phyloP scores from a whole-genome alignment of 2,113 vertebrate species.

The Rhinopomastus cyanomelas region DNA sequence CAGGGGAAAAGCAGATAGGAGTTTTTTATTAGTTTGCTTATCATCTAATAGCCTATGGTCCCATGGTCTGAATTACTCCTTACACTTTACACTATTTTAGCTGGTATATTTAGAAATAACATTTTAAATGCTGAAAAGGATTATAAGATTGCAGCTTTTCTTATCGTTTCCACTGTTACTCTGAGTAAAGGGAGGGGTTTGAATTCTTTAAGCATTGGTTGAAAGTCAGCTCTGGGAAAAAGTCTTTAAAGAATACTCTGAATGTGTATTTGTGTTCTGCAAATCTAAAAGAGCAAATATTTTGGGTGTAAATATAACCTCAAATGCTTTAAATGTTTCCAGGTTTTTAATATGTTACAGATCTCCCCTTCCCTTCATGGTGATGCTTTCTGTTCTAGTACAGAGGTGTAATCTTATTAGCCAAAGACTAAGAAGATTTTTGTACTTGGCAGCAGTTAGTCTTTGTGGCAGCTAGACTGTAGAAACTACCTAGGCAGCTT shows the following conservation, averaged over 20 bases:
- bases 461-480: background rate
- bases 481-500: background rate
- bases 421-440: background rate
- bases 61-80: background rate
- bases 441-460: constrained; percentile 23
- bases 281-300: background rate
- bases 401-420: background rate
- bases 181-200: background rate
- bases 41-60: background rate
- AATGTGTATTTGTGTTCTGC: background rate
- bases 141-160: background rate
- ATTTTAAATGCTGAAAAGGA: background rate
- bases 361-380: background rate
- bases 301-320: background rate
- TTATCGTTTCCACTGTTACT: background rate
- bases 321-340: background rate
- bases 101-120: background rate
- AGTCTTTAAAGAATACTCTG: background rate
- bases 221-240: background rate
- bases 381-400: background rate
- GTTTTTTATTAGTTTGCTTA: background rate
- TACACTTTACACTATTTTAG: background rate
- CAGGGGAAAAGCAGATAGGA: background rate
- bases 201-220: background rate
- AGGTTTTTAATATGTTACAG: background rate